phyloP scores from a whole-genome alignment of 2,113 vertebrate species.

The Dipodomys merriami region DNA sequence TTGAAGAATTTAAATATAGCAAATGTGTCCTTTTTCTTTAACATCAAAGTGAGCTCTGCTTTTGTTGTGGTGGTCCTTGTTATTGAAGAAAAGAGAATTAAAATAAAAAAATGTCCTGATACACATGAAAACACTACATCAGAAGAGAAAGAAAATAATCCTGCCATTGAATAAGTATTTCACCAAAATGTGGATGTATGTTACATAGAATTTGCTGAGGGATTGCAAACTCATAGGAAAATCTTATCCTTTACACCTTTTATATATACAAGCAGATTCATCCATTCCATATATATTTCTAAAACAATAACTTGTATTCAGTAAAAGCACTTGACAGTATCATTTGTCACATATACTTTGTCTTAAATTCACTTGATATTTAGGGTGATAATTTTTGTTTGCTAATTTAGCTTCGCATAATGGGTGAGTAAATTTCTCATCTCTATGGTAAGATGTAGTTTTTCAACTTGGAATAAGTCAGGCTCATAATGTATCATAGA shows the following conservation, averaged over 20 bases:
- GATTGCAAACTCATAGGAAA: background rate
- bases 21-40: background rate
- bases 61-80: background rate
- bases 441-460: background rate
- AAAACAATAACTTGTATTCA: background rate
- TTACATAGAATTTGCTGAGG: too few species aligned
- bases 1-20: background rate
- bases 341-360: background rate
- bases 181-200: background rate
- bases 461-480: background rate
- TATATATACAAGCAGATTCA: background rate
- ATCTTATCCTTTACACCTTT: too few species aligned
- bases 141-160: slow-evolving; percentile 3
- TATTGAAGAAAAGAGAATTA: background rate
- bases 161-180: background rate
- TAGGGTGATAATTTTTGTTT: background rate
- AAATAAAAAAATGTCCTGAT: background rate
- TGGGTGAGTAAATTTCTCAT: background rate
- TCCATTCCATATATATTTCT: background rate
- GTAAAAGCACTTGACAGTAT: background rate
- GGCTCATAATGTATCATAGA: background rate
- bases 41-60: background rate
- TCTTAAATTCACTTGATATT: background rate
- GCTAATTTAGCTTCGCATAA: background rate
- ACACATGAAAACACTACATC: background rate